A percentile compares a stretch with the other conserved stretches of the same genome.
phyloP scores from a whole-genome alignment of 1,140 invertebrate genomes.

The Maniola jurtina region DNA sequence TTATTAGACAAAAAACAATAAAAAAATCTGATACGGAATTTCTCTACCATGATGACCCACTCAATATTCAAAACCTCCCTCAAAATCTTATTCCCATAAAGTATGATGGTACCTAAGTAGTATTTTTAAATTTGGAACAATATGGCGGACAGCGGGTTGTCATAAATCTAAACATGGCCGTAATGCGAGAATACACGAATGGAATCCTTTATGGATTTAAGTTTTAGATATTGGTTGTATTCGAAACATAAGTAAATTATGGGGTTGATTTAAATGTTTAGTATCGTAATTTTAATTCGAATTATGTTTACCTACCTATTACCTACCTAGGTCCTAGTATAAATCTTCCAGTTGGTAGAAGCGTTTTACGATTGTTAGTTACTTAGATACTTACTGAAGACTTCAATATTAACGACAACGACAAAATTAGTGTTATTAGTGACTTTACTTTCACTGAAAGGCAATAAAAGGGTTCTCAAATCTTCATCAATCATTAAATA shows the following conservation, averaged over 20 bases:
- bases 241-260: conserved; percentile 24
- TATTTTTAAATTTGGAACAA: conserved; percentile 77
- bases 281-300: not conserved
- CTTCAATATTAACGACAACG: no score
- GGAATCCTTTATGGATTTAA: conserved; percentile 68
- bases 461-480: no score
- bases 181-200: conserved; percentile 63
- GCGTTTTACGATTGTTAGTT: no score
- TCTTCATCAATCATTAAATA: not conserved
- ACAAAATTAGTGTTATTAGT: no score
- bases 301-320: no score
- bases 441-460: no score
- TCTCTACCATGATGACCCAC: conserved; percentile 59
- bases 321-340: no score
- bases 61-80: conserved; percentile 46
- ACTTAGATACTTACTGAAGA: no score
- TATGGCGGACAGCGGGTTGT: conserved; percentile 69
- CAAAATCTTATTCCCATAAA: conserved; percentile 37
- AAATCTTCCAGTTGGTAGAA: no score
- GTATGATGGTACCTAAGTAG: conserved; percentile 53
- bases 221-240: conserved; percentile 28
- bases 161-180: conserved; percentile 72
- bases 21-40: conserved; percentile 38
- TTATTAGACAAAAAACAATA: not conserved
- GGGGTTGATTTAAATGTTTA: not conserved